Percentiles rank a stretch among this genome's conserved stretches.
phyloP scores from a whole-genome alignment of 2,113 vertebrate genomes.

The Leptocoma aspasia region DNA sequence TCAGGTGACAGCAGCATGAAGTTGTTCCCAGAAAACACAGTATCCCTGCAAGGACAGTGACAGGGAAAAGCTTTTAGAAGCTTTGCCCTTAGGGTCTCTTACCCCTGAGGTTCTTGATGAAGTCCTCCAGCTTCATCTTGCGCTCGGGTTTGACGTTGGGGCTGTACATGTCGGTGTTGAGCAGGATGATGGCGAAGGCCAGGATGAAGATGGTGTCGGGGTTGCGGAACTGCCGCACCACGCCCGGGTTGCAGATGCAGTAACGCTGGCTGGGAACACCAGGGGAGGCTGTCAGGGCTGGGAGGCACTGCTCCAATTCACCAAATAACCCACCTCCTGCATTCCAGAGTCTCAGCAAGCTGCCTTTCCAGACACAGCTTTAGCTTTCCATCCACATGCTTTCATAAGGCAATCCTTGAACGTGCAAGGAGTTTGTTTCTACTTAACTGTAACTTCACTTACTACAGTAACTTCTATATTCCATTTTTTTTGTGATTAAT shows the following conservation, averaged over 20 bases:
- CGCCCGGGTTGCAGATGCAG: constrained; percentile 96
- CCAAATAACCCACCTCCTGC: background rate
- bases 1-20: background rate
- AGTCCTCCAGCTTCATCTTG: constrained; percentile 98
- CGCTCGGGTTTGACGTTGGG: constrained; percentile 96
- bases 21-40: no score
- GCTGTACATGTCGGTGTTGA: constrained; percentile 99
- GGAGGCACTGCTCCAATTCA: background rate
- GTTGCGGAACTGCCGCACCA: constrained; percentile 95
- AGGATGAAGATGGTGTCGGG: constrained; percentile 98
- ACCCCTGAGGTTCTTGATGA: constrained; percentile 96
- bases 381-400: background rate
- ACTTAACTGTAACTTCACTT: background rate
- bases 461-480: background rate
- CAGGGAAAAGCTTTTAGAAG: background rate
- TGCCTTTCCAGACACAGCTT: background rate
- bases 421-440: background rate
- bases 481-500: background rate
- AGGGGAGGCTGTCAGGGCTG: background rate
- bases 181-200: constrained; percentile 96
- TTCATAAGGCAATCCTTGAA: background rate
- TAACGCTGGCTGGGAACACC: constrained; percentile 85
- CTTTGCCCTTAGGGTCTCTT: background rate
- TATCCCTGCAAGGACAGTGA: background rate
- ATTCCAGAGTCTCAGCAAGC: background rate